These are phyloP conservation scores for Lithobates pipiens DNA, from an alignment of 2,797 vertebrate genomes.

Conservation along the genomic window DNA sequence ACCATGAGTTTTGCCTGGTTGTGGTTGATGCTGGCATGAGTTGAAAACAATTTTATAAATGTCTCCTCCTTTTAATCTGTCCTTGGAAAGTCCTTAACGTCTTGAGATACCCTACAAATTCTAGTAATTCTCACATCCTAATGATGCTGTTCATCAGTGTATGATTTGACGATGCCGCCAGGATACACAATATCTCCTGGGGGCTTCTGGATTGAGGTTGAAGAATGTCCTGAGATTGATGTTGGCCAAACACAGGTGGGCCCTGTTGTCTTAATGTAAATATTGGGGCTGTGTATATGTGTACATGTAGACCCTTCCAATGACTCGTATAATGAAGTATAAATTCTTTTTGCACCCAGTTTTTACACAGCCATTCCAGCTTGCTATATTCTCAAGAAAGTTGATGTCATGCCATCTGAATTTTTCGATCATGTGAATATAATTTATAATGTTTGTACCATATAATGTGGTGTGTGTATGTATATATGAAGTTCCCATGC, in stretches of 20 bases:
- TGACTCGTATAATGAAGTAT: conserved; percentile 1
- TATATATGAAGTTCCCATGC: conserved; percentile 43
- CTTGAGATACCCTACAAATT: neutral
- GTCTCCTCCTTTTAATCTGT: neutral
- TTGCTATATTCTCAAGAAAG: no score
- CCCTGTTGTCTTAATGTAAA: neutral
- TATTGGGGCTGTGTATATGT: neutral
- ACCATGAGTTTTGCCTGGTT: no score
- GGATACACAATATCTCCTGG: neutral
- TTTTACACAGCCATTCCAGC: conserved; percentile 18
- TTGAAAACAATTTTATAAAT: neutral
- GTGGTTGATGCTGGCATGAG: neutral
- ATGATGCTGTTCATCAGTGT: neutral
- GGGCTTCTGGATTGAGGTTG: neutral
- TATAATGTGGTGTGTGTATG: conserved; percentile 1
- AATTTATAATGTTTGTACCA: conserved; percentile 24
- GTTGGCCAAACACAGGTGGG: neutral
- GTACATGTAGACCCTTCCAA: neutral
- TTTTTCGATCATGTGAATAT: neutral
- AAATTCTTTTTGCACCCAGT: neutral
- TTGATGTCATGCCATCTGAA: neutral
- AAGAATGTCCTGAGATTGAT: neutral
- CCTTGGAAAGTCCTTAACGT: neutral
- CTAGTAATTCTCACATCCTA: neutral
- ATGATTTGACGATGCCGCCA: neutral